Conservation (phyloP, 1,140 invertebrate species). For the Bombus consobrinus region DNA sequence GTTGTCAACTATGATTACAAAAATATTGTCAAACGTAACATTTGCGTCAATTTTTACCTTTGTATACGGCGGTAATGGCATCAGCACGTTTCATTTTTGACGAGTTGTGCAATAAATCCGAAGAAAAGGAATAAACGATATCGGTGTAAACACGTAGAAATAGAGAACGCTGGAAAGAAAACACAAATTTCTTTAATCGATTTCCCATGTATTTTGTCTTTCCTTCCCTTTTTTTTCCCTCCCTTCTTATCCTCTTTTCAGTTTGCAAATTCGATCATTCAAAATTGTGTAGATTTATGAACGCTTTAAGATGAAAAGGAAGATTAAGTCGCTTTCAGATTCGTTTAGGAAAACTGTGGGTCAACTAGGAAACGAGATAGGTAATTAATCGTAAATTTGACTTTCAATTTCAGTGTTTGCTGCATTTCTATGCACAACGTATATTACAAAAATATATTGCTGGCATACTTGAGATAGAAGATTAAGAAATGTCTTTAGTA, state of each 20-base stretch:
- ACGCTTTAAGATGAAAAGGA: background rate
- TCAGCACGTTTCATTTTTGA: slow-evolving; percentile 5
- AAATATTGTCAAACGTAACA: slow-evolving; percentile 1
- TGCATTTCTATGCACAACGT: no score
- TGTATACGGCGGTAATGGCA: background rate
- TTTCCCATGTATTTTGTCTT: background rate
- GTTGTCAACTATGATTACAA: background rate
- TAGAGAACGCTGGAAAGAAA: background rate
- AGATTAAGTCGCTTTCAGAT: background rate
- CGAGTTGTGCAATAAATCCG: slow-evolving; percentile 2
- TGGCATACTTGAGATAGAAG: background rate
- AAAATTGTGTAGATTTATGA: background rate
- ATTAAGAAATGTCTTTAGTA: background rate
- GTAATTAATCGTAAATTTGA: background rate
- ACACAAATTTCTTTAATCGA: background rate
- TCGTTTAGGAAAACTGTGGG: background rate
- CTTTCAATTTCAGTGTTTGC: background rate
- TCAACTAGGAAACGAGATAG: background rate
- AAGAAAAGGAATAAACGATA: slow-evolving; percentile 6
- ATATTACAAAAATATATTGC: background rate
- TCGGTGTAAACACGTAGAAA: background rate
- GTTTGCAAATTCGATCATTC: background rate
- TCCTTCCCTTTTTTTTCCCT: background rate
- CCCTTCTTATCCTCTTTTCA: no score
- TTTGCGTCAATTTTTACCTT: background rate